Percentiles rank a stretch among this genome's conserved stretches.
Conservation (phyloP, 35 echinoderm and acorn worm genomes). For the Anneissia japonica region DNA sequence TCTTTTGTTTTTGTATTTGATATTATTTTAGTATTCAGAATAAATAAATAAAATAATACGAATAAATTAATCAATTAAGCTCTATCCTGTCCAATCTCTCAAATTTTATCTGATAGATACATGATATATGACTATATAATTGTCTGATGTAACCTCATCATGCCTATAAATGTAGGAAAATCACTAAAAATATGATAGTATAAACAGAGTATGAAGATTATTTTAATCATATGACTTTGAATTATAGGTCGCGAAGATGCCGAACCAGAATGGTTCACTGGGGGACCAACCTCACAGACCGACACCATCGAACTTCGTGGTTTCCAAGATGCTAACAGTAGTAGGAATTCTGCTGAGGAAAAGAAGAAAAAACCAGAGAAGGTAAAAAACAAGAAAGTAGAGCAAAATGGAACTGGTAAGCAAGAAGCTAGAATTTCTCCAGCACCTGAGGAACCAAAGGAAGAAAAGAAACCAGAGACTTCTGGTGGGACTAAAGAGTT, state of each 20-base stretch:
- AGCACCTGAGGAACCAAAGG: slow-evolving; percentile 22
- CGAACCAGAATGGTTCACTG: slow-evolving; percentile 90
- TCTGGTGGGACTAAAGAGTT: slow-evolving; percentile 48
- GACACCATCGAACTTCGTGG: slow-evolving; percentile 87
- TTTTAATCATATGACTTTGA: background rate
- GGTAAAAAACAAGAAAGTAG: slow-evolving; percentile 32
- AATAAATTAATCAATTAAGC: too few relatives aligned
- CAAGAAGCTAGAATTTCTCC: slow-evolving; percentile 53
- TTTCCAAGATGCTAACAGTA: slow-evolving; percentile 7
- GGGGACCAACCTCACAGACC: slow-evolving; percentile 59
- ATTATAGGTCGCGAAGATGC: slow-evolving; percentile 8
- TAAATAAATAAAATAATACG: too few relatives aligned
- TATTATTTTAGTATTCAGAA: too few relatives aligned
- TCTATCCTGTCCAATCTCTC: too few relatives aligned
- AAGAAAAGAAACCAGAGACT: slow-evolving; percentile 12
- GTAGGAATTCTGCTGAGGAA: background rate
- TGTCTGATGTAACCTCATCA: too few relatives aligned
- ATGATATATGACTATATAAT: too few relatives aligned
- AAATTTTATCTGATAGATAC: too few relatives aligned
- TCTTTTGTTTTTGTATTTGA: too few relatives aligned
- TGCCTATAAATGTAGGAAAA: too few relatives aligned
- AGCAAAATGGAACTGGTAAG: slow-evolving; percentile 53
- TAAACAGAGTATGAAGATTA: background rate
- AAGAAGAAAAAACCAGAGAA: slow-evolving; percentile 40
- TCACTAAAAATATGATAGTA: background rate